Conservation (phyloP, 2,888 invertebrate genomes). For the Philopedon plagiatum region DNA sequence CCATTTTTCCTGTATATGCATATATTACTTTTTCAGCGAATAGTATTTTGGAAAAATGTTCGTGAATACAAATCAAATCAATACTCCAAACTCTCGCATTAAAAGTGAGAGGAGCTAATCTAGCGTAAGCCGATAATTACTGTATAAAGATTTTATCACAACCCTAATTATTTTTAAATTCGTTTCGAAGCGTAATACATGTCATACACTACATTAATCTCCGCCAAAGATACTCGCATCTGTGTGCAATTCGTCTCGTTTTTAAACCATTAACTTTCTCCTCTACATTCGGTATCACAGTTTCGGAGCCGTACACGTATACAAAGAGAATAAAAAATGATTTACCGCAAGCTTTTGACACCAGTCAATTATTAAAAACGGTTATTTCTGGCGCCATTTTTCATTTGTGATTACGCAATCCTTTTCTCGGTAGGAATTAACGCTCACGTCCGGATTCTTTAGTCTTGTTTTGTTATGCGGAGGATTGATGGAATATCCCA, state of each 20-base stretch:
- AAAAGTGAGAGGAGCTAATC: no score
- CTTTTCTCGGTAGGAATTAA: slow-evolving; percentile 5
- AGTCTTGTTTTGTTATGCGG: neutral
- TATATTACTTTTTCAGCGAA: no score
- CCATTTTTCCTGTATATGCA: no score
- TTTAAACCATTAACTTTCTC: slow-evolving; percentile 14
- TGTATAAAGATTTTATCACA: no score
- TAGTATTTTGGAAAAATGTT: no score
- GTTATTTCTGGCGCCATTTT: slow-evolving; percentile 26
- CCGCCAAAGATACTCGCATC: neutral
- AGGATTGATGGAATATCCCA: no score
- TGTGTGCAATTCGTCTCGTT: slow-evolving; percentile 14
- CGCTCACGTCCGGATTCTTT: neutral
- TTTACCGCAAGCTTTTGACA: slow-evolving; percentile 32
- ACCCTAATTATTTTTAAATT: neutral
- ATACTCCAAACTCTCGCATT: no score
- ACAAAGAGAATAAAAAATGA: slow-evolving; percentile 33
- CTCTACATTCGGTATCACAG: slow-evolving; percentile 4
- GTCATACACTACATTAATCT: neutral
- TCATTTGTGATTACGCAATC: slow-evolving; percentile 19
- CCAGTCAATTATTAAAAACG: slow-evolving; percentile 33
- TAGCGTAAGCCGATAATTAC: no score
- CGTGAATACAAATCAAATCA: no score
- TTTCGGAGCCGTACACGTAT: neutral
- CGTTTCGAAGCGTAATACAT: neutral